Conservation (phyloP, 2,888 invertebrate species). For the Caenorhabditis afra region DNA sequence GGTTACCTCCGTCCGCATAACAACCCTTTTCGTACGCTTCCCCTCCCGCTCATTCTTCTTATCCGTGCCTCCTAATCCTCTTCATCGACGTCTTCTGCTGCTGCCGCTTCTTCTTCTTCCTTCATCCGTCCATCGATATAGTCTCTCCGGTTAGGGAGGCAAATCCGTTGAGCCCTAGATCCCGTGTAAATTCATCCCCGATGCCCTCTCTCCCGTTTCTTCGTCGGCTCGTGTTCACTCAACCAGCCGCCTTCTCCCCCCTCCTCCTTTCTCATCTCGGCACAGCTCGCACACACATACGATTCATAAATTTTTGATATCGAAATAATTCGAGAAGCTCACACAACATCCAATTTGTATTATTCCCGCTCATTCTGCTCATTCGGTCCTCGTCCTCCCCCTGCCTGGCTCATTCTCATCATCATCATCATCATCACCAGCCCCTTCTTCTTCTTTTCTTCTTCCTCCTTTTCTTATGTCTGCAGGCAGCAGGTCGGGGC, state of each 20-base stretch:
- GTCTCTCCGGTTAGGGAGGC: neutral
- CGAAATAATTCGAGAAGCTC: constrained; percentile 51
- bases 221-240: constrained; percentile 29
- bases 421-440: constrained; percentile 7
- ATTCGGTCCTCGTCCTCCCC: neutral
- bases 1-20: neutral
- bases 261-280: constrained; percentile 14
- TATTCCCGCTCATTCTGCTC: constrained; percentile 17
- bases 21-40: neutral
- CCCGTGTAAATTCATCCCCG: constrained; percentile 16
- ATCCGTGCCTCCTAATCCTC: constrained; percentile 37
- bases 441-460: neutral
- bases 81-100: constrained; percentile 6
- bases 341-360: constrained; percentile 51
- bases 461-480: neutral
- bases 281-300: constrained; percentile 10
- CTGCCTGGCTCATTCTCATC: neutral
- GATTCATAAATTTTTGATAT: constrained; percentile 59
- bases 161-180: constrained; percentile 36
- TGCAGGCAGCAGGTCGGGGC: neutral
- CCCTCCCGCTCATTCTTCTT: constrained; percentile 21
- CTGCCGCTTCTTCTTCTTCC: neutral
- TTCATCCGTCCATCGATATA: constrained; percentile 11
- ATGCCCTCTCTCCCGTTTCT: neutral
- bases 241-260: constrained; percentile 14